phyloP scores from a whole-genome alignment of 1,140 invertebrate species.

The Brachionus asplanchnoidis region DNA sequence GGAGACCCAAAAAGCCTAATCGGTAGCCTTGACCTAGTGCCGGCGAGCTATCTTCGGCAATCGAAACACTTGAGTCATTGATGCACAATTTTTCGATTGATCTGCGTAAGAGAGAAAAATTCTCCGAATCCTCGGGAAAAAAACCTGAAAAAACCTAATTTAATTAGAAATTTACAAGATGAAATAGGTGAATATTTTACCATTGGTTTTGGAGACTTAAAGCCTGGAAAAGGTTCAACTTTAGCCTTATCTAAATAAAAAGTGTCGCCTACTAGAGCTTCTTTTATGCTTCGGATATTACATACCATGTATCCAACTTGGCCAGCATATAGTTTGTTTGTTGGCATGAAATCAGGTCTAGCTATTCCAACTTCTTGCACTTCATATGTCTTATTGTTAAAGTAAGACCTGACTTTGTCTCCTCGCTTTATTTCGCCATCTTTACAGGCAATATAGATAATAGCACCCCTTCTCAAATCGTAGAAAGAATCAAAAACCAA shows the following conservation, averaged over 20 bases:
- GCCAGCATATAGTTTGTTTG: constrained; percentile 65
- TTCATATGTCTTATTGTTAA: constrained; percentile 69
- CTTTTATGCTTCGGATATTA: constrained; percentile 71
- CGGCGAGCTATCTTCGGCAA: constrained; percentile 57
- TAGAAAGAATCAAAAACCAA: constrained; percentile 91
- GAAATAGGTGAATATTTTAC: not conserved
- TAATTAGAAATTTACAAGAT: not conserved
- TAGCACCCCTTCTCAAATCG: constrained; percentile 76
- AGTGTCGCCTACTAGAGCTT: constrained; percentile 79
- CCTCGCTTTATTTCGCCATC: constrained; percentile 60
- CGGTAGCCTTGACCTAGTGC: constrained; percentile 89
- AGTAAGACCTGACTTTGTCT: constrained; percentile 63
- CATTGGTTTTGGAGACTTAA: constrained; percentile 40
- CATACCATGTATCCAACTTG: constrained; percentile 76
- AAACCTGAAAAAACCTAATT: constrained; percentile 76
- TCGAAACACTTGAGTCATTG: constrained; percentile 85
- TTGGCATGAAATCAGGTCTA: constrained; percentile 61
- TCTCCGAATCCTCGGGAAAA: constrained; percentile 82
- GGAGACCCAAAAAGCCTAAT: constrained; percentile 65
- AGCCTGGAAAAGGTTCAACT: constrained; percentile 23
- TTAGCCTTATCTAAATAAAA: constrained; percentile 58
- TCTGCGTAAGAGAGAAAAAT: constrained; percentile 64
- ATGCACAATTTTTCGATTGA: constrained; percentile 83
- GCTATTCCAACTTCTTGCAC: constrained; percentile 68
- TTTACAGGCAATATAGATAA: constrained; percentile 66